Conservation (phyloP, 2,888 invertebrate species). For the Ochropleura leucogaster region DNA sequence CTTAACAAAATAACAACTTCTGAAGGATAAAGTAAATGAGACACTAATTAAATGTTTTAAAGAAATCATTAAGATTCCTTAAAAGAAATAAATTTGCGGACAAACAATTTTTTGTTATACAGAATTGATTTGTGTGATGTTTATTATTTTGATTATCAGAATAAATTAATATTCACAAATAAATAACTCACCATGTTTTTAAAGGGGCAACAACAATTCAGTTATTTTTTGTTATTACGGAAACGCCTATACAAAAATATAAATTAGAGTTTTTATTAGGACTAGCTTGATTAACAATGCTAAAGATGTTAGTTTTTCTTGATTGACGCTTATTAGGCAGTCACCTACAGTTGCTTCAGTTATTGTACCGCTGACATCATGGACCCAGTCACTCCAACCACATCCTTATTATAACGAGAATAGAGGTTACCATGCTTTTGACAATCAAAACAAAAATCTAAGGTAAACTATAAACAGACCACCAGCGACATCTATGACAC, state of each 20-base stretch:
- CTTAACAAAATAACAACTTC: neutral
- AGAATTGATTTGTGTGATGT: slow-evolving; percentile 5
- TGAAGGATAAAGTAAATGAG: neutral
- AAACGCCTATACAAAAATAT: neutral
- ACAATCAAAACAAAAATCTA: no score
- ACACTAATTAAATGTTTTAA: neutral
- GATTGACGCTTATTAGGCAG: neutral
- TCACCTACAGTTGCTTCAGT: neutral
- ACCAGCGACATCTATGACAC: no score
- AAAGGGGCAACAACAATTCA: neutral
- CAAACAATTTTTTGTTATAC: slow-evolving; percentile 21
- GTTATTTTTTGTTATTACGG: neutral
- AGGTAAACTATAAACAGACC: no score
- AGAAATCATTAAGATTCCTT: no score
- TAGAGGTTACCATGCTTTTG: no score
- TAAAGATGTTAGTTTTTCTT: neutral
- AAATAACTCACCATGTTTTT: neutral
- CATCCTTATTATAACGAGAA: no score
- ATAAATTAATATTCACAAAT: neutral
- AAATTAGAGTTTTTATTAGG: neutral
- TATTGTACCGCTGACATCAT: no score
- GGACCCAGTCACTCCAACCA: no score
- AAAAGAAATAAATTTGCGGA: neutral
- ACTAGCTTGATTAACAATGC: neutral
- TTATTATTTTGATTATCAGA: slow-evolving; percentile 5